Evolutionary conservation across 1,140 invertebrate genomes (phyloP).

Genomic region (Ceratina japonica): DNA sequence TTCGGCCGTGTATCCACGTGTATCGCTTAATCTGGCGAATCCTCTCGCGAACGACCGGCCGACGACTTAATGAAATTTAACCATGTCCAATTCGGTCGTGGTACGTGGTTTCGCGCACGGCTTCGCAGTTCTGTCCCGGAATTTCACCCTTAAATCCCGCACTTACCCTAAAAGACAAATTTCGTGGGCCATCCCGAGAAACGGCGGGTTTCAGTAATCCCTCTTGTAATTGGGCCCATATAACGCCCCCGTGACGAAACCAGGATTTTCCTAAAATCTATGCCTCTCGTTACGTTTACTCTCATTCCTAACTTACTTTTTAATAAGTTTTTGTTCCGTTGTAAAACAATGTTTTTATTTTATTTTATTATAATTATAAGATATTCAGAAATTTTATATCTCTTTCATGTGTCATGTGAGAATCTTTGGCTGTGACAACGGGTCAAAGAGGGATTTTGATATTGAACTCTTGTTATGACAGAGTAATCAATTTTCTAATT

Average conservation of each 20-base stretch:
- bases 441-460: too few relatives aligned
- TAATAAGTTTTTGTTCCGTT: too few relatives aligned
- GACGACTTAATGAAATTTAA: constrained; percentile 62
- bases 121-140: constrained; percentile 18
- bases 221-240: constrained; percentile 49
- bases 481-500: too few relatives aligned
- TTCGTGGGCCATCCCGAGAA: constrained; percentile 37
- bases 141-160: constrained; percentile 49
- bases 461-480: too few relatives aligned
- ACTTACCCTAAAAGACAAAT: constrained; percentile 61
- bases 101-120: neutral
- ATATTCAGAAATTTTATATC: too few relatives aligned
- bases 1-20: neutral
- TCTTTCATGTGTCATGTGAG: too few relatives aligned
- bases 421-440: too few relatives aligned
- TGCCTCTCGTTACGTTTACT: constrained; percentile 25
- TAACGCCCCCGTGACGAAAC: constrained; percentile 13
- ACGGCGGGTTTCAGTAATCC: constrained; percentile 50
- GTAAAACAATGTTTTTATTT: too few relatives aligned
- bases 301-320: too few relatives aligned
- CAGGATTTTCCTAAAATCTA: constrained; percentile 42
- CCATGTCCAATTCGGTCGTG: constrained; percentile 48
- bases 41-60: constrained; percentile 23
- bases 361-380: too few relatives aligned
- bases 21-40: constrained; percentile 44